These are phyloP conservation scores for Natrix natrix DNA, from an alignment of 2,797 vertebrate species.

Conservation along the genomic window DNA sequence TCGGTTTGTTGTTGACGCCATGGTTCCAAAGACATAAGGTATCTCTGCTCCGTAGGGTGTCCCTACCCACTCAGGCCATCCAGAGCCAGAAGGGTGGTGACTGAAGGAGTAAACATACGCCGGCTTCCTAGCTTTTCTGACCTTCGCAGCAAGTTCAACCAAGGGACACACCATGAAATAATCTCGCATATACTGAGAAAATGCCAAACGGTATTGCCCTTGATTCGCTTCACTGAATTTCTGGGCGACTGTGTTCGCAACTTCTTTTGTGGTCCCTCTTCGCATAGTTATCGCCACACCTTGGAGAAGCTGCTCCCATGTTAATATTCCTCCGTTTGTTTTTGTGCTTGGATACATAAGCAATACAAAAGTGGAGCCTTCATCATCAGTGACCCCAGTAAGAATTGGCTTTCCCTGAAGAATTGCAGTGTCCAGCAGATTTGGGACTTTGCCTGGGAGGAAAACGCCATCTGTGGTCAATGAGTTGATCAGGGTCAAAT, in stretches of 20 bases:
- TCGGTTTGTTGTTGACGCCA: slow-evolving; percentile 55
- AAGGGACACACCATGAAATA: slow-evolving; percentile 63
- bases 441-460: slow-evolving; percentile 61
- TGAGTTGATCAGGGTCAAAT: neutral
- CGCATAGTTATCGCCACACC: slow-evolving; percentile 46
- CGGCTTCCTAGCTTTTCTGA: slow-evolving; percentile 62
- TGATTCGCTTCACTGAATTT: slow-evolving; percentile 72
- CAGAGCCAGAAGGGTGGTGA: slow-evolving; percentile 70
- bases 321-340: slow-evolving; percentile 67
- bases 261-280: slow-evolving; percentile 30
- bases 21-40: slow-evolving; percentile 76
- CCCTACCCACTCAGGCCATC: slow-evolving; percentile 79
- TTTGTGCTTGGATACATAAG: slow-evolving; percentile 62
- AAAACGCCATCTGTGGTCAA: slow-evolving; percentile 70
- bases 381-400: slow-evolving; percentile 71
- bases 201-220: slow-evolving; percentile 66
- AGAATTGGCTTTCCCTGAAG: slow-evolving; percentile 69
- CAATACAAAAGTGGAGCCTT: slow-evolving; percentile 67
- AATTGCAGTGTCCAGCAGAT: slow-evolving; percentile 55
- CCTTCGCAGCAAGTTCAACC: slow-evolving; percentile 64
- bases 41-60: slow-evolving; percentile 75
- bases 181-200: slow-evolving; percentile 67
- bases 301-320: slow-evolving; percentile 58
- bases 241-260: slow-evolving; percentile 48
- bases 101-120: slow-evolving; percentile 72